phyloP scores from a whole-genome alignment of 2,113 vertebrate genomes.

The Tragelaphus buxtoni region DNA sequence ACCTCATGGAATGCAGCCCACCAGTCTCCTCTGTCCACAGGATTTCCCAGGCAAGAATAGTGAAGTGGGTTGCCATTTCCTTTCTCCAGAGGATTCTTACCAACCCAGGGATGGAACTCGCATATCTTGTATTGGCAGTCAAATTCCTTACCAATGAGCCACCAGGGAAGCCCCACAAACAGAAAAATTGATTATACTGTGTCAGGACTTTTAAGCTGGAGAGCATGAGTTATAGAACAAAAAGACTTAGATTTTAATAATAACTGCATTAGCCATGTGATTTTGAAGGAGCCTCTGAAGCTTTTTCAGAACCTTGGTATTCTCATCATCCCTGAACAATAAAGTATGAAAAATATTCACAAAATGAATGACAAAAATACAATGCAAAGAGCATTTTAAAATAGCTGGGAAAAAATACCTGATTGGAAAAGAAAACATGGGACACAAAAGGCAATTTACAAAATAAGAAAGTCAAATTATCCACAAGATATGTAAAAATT shows the following conservation, averaged over 20 bases:
- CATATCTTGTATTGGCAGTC: not conserved
- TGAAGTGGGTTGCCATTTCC: not conserved
- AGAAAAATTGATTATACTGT: not conserved
- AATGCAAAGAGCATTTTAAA: not conserved
- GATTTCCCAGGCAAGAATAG: not conserved
- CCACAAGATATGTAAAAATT: not conserved
- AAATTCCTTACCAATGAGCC: not conserved
- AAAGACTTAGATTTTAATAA: not conserved
- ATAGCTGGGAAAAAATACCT: not conserved
- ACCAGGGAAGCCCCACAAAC: not conserved
- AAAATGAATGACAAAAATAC: not conserved
- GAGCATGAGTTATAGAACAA: not conserved
- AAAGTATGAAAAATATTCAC: not conserved
- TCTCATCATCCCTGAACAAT: not conserved
- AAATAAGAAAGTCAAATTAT: constrained; percentile 6
- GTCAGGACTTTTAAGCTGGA: not conserved
- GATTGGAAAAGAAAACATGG: not conserved
- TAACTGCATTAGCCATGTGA: not conserved
- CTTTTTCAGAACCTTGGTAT: constrained; percentile 14
- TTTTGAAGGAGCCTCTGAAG: not conserved
- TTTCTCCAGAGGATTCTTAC: not conserved
- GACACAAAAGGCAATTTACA: not conserved
- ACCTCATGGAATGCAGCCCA: not conserved
- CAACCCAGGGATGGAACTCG: not conserved
- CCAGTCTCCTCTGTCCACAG: not conserved